These are phyloP conservation scores for Cryptophagus acutangulus DNA, from an alignment of 2,888 invertebrate genomes.

Conservation along the genomic window DNA sequence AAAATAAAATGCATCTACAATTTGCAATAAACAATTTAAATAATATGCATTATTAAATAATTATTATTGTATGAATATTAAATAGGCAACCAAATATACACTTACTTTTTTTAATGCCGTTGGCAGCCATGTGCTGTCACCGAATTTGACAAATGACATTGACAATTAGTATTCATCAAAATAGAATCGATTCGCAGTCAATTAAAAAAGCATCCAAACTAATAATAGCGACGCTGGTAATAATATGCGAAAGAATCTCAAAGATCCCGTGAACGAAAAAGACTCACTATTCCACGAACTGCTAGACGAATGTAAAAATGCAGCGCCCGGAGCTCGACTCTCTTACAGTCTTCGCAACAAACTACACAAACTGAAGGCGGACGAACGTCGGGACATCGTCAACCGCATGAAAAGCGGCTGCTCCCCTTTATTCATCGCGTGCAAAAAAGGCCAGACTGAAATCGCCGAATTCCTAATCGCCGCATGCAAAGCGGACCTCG, in stretches of 20 bases:
- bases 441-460: conserved; percentile 74
- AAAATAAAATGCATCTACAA: too few relatives aligned
- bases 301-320: conserved; percentile 61
- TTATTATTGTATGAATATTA: too few relatives aligned
- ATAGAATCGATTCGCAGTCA: conserved; percentile 17
- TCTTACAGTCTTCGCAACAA: conserved; percentile 52
- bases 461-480: conserved; percentile 81
- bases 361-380: conserved; percentile 56
- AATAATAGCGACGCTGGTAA: conserved; percentile 17
- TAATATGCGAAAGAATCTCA: conserved; percentile 41
- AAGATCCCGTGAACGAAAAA: conserved; percentile 44
- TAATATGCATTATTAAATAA: too few relatives aligned
- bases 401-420: conserved; percentile 68
- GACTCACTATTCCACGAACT: conserved; percentile 58
- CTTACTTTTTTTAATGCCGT: too few relatives aligned
- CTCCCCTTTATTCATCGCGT: conserved; percentile 75
- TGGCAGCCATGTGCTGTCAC: too few relatives aligned
- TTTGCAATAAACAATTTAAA: too few relatives aligned
- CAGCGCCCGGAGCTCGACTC: conserved; percentile 65
- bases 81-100: too few relatives aligned
- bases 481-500: conserved; percentile 77
- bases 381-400: conserved; percentile 63
- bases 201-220: conserved; percentile 22
- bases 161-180: too few relatives aligned
- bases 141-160: too few relatives aligned